Evolutionary conservation across 2,888 invertebrate genomes (phyloP).

Genomic region (Julus scanicus): DNA sequence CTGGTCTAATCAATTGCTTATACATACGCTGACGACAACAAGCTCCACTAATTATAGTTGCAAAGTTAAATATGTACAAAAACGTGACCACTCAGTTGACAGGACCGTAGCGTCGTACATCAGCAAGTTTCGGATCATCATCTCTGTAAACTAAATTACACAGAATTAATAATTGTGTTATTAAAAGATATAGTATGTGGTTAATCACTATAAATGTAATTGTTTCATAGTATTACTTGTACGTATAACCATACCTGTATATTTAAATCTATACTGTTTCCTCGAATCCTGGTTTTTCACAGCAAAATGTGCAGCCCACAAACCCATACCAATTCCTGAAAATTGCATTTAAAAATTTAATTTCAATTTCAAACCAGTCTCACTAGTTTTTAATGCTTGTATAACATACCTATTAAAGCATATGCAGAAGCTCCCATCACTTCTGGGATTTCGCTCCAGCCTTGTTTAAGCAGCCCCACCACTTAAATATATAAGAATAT

Average conservation of each 20-base stretch:
- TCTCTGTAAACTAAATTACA: slow-evolving; percentile 50
- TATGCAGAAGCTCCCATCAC: slow-evolving; percentile 73
- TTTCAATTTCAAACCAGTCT: neutral
- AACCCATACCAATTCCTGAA: slow-evolving; percentile 67
- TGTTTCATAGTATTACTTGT: neutral
- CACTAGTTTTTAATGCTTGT: neutral
- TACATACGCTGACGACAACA: neutral
- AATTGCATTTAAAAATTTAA: neutral
- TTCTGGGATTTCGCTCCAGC: slow-evolving; percentile 79
- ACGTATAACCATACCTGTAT: slow-evolving; percentile 24
- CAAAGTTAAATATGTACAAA: neutral
- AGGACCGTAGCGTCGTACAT: neutral
- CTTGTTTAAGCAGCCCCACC: slow-evolving; percentile 66
- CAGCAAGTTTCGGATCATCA: slow-evolving; percentile 49
- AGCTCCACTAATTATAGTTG: neutral
- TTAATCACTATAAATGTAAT: neutral
- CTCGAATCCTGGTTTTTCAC: neutral
- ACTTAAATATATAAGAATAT: slow-evolving; percentile 59
- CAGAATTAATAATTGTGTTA: neutral
- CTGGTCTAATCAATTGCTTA: neutral
- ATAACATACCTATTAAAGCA: slow-evolving; percentile 70
- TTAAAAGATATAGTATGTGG: neutral
- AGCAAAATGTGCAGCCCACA: slow-evolving; percentile 67
- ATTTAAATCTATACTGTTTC: neutral
- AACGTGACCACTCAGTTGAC: neutral